Conservation (phyloP, 2,797 vertebrate genomes). For the Amazona finschi region DNA sequence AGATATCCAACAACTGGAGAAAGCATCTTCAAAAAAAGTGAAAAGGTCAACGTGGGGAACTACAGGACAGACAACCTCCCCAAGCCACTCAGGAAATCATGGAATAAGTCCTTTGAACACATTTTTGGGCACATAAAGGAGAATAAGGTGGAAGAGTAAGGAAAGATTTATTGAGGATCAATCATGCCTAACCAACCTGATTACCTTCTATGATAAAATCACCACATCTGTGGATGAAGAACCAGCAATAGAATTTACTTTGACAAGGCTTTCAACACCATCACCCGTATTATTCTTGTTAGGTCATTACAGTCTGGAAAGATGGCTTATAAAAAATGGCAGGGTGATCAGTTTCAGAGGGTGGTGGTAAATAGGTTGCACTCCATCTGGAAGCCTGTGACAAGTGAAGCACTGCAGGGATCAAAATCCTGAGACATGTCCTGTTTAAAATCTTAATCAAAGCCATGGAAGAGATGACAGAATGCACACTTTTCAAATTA, state of each 20-base stretch:
- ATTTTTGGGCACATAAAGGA: not conserved
- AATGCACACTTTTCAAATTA: not conserved
- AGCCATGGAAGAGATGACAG: not conserved
- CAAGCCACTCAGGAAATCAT: not conserved
- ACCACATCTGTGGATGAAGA: not conserved
- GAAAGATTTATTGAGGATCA: not conserved
- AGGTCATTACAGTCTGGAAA: not conserved
- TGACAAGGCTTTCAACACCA: not conserved
- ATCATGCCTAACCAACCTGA: not conserved
- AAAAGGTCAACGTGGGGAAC: not conserved
- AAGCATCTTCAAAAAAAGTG: not conserved
- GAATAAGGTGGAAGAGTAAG: not conserved
- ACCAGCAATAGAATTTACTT: not conserved
- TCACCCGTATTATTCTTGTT: not conserved
- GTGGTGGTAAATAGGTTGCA: not conserved
- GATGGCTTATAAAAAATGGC: not conserved
- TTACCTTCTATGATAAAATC: not conserved
- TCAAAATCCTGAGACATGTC: not conserved
- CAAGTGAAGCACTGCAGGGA: not conserved
- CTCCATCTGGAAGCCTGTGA: not conserved
- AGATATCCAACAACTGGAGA: not conserved
- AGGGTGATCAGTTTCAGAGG: not conserved
- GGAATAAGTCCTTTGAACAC: not conserved
- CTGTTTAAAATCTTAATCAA: not conserved
- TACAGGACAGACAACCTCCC: not conserved